These are phyloP conservation scores for Lithophane leautieri DNA, from an alignment of 2,888 invertebrate genomes.

Conservation along the genomic window DNA sequence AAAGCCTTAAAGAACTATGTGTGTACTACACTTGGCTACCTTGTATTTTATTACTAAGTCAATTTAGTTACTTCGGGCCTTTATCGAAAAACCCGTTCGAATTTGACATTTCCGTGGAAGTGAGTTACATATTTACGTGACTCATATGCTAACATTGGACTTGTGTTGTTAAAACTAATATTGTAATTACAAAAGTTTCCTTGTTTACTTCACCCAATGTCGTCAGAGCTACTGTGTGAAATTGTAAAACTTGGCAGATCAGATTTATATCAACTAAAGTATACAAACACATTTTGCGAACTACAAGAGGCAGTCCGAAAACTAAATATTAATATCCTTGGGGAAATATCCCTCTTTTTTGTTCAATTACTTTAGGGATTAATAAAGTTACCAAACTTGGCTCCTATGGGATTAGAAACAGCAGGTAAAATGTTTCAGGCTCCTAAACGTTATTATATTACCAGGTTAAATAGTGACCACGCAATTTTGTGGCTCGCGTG, in stretches of 20 bases:
- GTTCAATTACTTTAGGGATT: slow-evolving; percentile 52
- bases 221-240: slow-evolving; percentile 16
- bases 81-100: background rate
- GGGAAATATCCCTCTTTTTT: slow-evolving; percentile 50
- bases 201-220: slow-evolving; percentile 20
- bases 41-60: background rate
- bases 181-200: slow-evolving; percentile 30
- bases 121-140: slow-evolving; percentile 33
- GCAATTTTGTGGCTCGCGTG: slow-evolving; percentile 27
- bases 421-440: slow-evolving; percentile 42
- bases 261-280: slow-evolving; percentile 27
- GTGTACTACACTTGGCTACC: background rate
- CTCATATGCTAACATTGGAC: slow-evolving; percentile 4
- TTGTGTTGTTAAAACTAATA: slow-evolving; percentile 24
- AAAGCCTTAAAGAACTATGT: background rate
- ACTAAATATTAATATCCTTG: slow-evolving; percentile 39
- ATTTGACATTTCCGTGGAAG: slow-evolving; percentile 28
- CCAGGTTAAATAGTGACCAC: slow-evolving; percentile 20
- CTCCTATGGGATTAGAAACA: slow-evolving; percentile 39
- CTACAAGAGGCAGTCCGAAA: slow-evolving; percentile 16
- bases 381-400: slow-evolving; percentile 44
- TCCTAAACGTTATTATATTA: slow-evolving; percentile 35
- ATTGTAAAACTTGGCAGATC: slow-evolving; percentile 20
- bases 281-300: slow-evolving; percentile 15
- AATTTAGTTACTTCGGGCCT: background rate